Evolutionary conservation across 2,797 vertebrate species (phyloP).

Genomic region (Premnoplex brunnescens): DNA sequence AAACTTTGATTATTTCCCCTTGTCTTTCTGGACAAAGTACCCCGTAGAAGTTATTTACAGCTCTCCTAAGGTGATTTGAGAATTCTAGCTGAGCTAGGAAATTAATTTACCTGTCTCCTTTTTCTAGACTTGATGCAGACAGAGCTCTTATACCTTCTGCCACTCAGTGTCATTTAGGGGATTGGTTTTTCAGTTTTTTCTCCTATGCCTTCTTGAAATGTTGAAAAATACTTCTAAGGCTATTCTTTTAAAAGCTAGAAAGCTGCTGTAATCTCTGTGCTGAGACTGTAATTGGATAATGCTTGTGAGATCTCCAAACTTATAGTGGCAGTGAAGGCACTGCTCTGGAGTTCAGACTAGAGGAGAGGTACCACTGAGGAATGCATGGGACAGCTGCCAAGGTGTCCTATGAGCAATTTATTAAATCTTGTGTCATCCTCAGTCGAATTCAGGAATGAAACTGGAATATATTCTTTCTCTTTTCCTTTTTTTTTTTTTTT

Average conservation of each 20-base stretch:
- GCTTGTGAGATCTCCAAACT: neutral
- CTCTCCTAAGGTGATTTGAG: neutral
- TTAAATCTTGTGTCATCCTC: neutral
- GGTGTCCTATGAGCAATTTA: neutral
- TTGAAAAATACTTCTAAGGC: neutral
- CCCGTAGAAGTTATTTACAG: neutral
- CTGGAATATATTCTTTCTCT: neutral
- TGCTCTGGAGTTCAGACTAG: neutral
- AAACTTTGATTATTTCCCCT: neutral
- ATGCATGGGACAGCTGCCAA: neutral
- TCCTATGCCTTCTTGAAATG: neutral
- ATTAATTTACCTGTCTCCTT: conserved; percentile 2
- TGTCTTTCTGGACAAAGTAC: neutral
- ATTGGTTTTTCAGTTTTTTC: neutral
- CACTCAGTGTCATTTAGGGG: neutral
- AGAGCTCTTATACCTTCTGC: neutral
- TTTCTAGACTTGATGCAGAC: neutral
- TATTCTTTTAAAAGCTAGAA: neutral
- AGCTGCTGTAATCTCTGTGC: neutral
- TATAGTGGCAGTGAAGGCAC: neutral
- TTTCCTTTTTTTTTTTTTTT: neutral
- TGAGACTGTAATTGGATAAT: neutral
- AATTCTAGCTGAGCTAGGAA: neutral
- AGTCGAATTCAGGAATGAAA: neutral
- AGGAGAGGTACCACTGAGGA: neutral